Conservation (phyloP, 1,140 invertebrate genomes). For the Apis dorsata region DNA sequence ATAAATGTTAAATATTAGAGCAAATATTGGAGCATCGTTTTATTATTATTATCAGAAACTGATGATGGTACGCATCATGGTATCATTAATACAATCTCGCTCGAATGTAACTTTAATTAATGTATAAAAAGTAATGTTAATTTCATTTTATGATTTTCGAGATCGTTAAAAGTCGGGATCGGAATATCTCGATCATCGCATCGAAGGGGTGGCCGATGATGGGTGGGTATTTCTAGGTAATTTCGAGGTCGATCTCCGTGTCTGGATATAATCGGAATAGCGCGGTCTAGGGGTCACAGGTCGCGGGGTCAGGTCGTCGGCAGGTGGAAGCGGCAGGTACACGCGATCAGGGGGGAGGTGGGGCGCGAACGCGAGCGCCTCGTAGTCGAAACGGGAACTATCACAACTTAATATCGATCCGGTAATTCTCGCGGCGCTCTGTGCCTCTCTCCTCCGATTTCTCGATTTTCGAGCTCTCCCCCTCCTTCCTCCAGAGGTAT, state of each 20-base stretch:
- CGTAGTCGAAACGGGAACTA: slow-evolving; percentile 76
- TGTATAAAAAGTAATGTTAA: too few relatives aligned
- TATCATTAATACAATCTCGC: too few relatives aligned
- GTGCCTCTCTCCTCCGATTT: slow-evolving; percentile 46
- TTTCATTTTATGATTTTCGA: neutral
- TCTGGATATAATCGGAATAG: slow-evolving; percentile 48
- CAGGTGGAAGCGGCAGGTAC: slow-evolving; percentile 65
- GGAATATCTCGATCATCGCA: too few relatives aligned
- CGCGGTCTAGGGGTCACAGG: slow-evolving; percentile 62
- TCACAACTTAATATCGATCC: slow-evolving; percentile 79
- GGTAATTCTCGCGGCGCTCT: slow-evolving; percentile 72
- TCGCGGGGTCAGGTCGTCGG: slow-evolving; percentile 62
- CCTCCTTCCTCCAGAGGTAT: slow-evolving; percentile 10
- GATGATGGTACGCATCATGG: too few relatives aligned
- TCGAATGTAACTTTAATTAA: too few relatives aligned
- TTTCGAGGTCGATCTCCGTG: slow-evolving; percentile 42
- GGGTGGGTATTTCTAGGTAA: slow-evolving; percentile 37
- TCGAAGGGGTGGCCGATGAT: too few relatives aligned
- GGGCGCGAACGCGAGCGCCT: slow-evolving; percentile 73
- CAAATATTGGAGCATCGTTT: too few relatives aligned
- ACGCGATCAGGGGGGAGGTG: slow-evolving; percentile 26
- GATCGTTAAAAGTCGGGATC: too few relatives aligned
- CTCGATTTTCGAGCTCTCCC: slow-evolving; percentile 31
- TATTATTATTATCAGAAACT: too few relatives aligned
- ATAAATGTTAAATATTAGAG: too few relatives aligned